Evolutionary conservation across 1,140 invertebrate species (phyloP), one percentile per base, ranked within the genome.

Genomic region (Aphaenogaster rudis): DNA sequence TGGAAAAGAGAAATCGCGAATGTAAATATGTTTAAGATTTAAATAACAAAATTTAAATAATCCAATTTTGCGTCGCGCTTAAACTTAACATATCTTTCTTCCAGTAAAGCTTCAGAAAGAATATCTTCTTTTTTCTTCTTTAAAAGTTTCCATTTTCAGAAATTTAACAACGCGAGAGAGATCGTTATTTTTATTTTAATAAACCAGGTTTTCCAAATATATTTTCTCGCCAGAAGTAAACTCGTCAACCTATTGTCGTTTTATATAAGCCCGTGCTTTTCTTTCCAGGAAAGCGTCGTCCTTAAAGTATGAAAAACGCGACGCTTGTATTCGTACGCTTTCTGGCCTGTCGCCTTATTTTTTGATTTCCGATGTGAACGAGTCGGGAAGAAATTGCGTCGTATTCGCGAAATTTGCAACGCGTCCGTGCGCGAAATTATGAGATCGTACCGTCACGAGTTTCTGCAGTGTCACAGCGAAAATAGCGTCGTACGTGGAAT

Each of bases 361-460:
- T 28, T 78, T 64, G 21, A 48, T 17, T 9, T 78, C 17, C 11
- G n/a, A 76, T 15, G 15, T 33, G 21, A 78, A 61, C 3, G 13
- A n/a, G 17, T 52, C 28, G n/a, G n/a, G 3, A 9, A 39, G 28
- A 69, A 80, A 80, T 77, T 61, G 11, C 15, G 13, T 2, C 2
- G 33, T 42, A 52, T 54, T 80, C 61, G 78, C 7, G 6, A 80
- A 80, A 80, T 39, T 80, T 42, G 45, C 48, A 48, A 50, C 3
- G 21, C 33, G 28, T 67, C 7, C 45, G 17, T 67, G 59, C 63
- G 63, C 48, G 4, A 80, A 80, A 69, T 69, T 69, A 69, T 69
- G 63, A 39, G 33, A 80, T 69, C 3, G 39, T 45, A 36, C 3
- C 7, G 28, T 33, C 28, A 2, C 8, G 4, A 67, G 15, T 67